Base-by-base conservation (phyloP, 1,140 invertebrate genomes). In the Neelides sp. region DNA sequence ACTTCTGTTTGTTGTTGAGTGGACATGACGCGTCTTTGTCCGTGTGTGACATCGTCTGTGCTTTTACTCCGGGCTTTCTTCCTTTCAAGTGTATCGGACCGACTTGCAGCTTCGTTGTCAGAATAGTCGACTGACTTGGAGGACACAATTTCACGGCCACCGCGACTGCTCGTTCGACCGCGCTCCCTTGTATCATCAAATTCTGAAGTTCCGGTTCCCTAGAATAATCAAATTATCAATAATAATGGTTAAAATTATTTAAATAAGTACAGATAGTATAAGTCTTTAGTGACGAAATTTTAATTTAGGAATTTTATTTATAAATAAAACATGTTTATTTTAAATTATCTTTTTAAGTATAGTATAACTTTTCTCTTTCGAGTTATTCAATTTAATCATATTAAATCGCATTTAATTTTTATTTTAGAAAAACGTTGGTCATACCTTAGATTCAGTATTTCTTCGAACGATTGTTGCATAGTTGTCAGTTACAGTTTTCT, bases 51-150 rank as follows among this genome's bases (percentile, higher is more conserved):
- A 63, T 91, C 85, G 67, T 90, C 85, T 20, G 85, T 88, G 68
- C 84, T 88, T 68, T 88, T 89, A 54, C 83, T 86, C 64, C 85
- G 85, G 49, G 74, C 81, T 61, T 80, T 75, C 41, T 56, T 58
- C 30, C 62, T 28, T 19, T 61, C 55, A 19, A 62, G 52, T 17
- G 58, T 60, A 37, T 35, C 39, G 12, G 55, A 48, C 20, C 76
- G 68, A 15, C 71, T 73, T 44, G 68, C 68, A 22, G 68, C 69
- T 45, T 75, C 75, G 62, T 79, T 79, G 64, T 64, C 61, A 40
- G 63, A 65, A 46, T 65, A 66, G 54, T 65, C 65, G 19, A 64
- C 58, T n/a, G 58, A 60, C 50, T 60, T 60, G 17, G 54, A 57
- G 26, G 58, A 39, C 37, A 60, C 55, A 32, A 60, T 57, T 42